phyloP scores from a whole-genome alignment of 2,113 vertebrate species.

The Periophthalmus modestus region DNA sequence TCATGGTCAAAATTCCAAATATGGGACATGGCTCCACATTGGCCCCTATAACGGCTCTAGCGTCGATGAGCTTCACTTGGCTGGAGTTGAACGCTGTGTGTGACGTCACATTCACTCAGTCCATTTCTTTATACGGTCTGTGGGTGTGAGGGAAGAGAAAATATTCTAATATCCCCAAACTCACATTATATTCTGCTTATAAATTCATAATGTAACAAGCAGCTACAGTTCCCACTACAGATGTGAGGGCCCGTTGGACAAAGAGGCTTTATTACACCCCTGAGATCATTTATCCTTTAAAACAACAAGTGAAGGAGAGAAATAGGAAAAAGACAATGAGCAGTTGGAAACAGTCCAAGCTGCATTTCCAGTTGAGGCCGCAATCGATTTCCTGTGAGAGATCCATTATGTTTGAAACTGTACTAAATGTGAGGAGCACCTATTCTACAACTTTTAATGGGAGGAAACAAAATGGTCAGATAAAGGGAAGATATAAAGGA shows the following conservation, averaged over 20 bases:
- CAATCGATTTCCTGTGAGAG: neutral
- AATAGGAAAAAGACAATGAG: neutral
- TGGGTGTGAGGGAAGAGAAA: neutral
- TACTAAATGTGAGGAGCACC: neutral
- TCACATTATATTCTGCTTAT: too few species aligned
- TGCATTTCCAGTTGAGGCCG: neutral
- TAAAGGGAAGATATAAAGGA: too few species aligned
- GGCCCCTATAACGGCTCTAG: too few species aligned
- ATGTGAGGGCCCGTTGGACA: neutral
- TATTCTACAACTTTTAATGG: neutral
- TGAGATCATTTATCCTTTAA: neutral
- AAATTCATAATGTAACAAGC: neutral
- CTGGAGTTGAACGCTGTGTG: too few species aligned
- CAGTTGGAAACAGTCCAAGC: neutral
- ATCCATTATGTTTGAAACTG: constrained; percentile 3
- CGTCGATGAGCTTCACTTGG: too few species aligned
- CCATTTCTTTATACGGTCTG: too few species aligned
- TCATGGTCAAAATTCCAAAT: too few species aligned
- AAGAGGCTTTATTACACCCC: constrained; percentile 1
- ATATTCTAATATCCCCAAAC: neutral
- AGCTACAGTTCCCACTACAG: neutral
- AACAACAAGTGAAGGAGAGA: neutral
- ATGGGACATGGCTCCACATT: too few species aligned
- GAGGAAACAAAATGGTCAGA: neutral
- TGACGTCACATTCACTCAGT: too few species aligned